phyloP scores from a whole-genome alignment of 1,140 invertebrate genomes.

The Hesperophylax magnus region DNA sequence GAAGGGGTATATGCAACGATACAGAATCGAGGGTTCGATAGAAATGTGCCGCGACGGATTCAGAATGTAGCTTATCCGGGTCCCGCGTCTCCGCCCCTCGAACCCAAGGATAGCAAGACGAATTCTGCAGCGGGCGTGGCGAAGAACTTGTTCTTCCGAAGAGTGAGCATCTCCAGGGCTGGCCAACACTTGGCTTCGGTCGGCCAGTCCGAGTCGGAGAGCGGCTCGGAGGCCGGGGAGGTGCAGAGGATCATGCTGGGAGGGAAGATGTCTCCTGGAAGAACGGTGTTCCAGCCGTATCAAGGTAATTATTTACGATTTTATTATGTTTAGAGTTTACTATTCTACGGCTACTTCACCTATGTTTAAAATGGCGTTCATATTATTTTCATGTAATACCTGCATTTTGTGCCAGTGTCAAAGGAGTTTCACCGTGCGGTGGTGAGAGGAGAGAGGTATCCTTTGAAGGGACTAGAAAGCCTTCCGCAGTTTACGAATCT shows the following conservation, averaged over 20 bases:
- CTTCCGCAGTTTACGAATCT: no score
- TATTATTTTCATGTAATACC: no score
- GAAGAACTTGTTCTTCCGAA: neutral
- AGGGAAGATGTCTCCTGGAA: constrained; percentile 46
- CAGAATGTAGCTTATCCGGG: neutral
- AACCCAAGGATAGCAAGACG: neutral
- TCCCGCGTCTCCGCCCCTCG: neutral
- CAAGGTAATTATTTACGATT: neutral
- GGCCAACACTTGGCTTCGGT: constrained; percentile 48
- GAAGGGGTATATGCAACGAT: constrained; percentile 28
- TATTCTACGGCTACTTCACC: no score
- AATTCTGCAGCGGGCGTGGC: constrained; percentile 16
- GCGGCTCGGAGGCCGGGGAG: constrained; percentile 77
- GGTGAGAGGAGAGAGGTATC: no score
- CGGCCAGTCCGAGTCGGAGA: constrained; percentile 71
- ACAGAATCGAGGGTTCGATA: constrained; percentile 6
- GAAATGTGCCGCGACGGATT: neutral
- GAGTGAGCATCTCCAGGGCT: constrained; percentile 58
- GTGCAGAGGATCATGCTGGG: constrained; percentile 75
- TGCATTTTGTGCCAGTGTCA: no score
- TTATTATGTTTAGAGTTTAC: neutral
- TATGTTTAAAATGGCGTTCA: no score
- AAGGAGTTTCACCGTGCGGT: no score
- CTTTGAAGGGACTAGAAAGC: no score
- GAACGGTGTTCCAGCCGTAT: neutral